Evolutionary conservation across 2,113 vertebrate genomes (phyloP).

Genomic region (Nothocercus nigrocapillus): DNA sequence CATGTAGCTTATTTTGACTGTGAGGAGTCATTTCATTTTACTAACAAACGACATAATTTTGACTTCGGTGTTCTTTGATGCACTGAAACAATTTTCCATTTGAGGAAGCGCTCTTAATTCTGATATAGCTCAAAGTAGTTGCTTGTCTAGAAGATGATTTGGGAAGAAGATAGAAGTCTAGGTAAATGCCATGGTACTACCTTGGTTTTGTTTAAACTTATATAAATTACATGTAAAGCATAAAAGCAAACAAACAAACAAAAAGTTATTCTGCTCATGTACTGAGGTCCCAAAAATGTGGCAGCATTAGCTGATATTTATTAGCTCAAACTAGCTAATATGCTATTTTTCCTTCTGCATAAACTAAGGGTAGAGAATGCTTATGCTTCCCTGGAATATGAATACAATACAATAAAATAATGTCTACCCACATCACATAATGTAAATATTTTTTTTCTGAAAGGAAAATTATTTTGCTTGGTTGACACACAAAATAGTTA

Average conservation of each 20-base stretch:
- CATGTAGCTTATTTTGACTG: fast-evolving
- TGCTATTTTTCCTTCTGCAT: not conserved
- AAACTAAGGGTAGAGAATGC: fast-evolving
- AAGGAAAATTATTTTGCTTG: not conserved
- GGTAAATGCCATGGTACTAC: not conserved
- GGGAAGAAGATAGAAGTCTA: not conserved
- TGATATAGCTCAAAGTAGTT: not conserved
- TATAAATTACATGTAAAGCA: not conserved
- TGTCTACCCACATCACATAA: not conserved
- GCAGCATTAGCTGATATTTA: not conserved
- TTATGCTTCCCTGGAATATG: not conserved
- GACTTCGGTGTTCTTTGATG: not conserved
- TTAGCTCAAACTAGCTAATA: not conserved
- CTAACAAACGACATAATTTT: not conserved
- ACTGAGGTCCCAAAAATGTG: not conserved
- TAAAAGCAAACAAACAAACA: not conserved
- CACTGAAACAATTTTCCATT: not conserved
- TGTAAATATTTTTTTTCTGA: not conserved
- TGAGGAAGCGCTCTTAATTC: not conserved
- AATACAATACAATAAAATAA: not conserved
- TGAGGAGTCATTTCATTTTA: not conserved
- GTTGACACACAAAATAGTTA: not conserved
- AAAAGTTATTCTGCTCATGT: not conserved
- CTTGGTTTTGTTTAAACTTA: not conserved
- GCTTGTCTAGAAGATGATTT: not conserved